A percentile compares a stretch with the other conserved stretches of the same genome.
These are phyloP conservation scores for Branchinecta lynchi DNA, from an alignment of 1,140 invertebrate species.

Conservation along the genomic window DNA sequence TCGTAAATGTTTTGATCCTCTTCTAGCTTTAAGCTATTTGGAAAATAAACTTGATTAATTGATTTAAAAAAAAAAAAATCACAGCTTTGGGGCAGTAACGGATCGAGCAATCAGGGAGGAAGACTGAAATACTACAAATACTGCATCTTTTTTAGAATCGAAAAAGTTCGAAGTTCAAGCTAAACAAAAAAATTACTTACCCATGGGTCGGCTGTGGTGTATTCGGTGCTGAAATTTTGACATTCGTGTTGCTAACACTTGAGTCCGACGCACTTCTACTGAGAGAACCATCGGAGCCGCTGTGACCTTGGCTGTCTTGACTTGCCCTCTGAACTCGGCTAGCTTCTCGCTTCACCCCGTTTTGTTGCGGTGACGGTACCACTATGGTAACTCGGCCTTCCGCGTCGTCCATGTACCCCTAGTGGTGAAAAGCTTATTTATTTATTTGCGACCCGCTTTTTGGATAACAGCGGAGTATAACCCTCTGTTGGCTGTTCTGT, in stretches of 20 bases:
- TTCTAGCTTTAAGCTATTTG: too few species aligned
- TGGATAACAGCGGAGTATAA: too few species aligned
- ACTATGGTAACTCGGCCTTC: constrained; percentile 23
- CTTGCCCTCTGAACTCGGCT: constrained; percentile 23
- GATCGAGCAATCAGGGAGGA: not conserved
- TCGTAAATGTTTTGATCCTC: too few species aligned
- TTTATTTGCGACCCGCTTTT: too few species aligned
- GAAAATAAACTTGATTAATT: too few species aligned
- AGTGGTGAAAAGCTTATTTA: too few species aligned
- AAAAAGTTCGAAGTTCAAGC: not conserved
- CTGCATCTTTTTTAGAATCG: too few species aligned
- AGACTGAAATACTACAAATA: constrained; percentile 13
- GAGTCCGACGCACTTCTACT: constrained; percentile 76
- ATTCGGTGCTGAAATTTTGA: constrained; percentile 46
- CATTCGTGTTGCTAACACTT: constrained; percentile 51
- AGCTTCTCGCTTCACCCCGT: not conserved
- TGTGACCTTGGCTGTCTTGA: constrained; percentile 30
- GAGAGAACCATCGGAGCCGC: constrained; percentile 61
- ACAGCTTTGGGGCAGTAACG: too few species aligned
- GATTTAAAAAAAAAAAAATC: too few species aligned
- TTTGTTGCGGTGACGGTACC: not conserved
- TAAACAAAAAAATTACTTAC: constrained; percentile 33
- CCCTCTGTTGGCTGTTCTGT: too few species aligned
- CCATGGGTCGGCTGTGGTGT: constrained; percentile 51
- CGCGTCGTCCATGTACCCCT: constrained; percentile 29